These are phyloP conservation scores for Aldabrachelys gigantea DNA, from an alignment of 2,113 vertebrate species.

Conservation along the genomic window DNA sequence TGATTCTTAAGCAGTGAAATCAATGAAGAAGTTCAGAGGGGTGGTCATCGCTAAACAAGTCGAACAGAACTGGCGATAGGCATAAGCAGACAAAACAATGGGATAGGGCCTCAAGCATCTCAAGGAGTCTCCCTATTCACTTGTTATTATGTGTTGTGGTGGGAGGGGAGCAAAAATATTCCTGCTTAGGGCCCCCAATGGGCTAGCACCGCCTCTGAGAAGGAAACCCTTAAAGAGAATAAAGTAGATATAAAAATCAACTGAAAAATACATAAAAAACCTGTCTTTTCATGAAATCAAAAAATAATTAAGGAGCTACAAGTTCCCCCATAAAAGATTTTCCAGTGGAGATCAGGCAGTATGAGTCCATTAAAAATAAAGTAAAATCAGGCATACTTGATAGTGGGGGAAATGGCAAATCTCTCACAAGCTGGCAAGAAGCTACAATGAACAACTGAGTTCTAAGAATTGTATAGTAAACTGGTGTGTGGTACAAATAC, in stretches of 20 bases:
- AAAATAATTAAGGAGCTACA: constrained; percentile 39
- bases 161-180: background rate
- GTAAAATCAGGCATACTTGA: constrained; percentile 37
- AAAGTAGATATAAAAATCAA: background rate
- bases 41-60: background rate
- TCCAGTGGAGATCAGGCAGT: constrained; percentile 40
- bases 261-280: background rate
- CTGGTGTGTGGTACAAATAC: constrained; percentile 8
- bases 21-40: background rate
- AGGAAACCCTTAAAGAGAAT: background rate
- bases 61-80: background rate
- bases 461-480: constrained; percentile 60
- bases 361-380: constrained; percentile 44
- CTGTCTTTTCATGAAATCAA: background rate
- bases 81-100: background rate
- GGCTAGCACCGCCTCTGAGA: background rate
- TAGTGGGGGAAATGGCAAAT: constrained; percentile 49
- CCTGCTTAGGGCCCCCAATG: background rate
- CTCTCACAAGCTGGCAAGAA: constrained; percentile 47
- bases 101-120: background rate
- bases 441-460: constrained; percentile 22
- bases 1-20: background rate
- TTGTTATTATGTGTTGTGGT: background rate
- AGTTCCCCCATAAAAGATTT: constrained; percentile 37
- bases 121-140: background rate